Base-by-base conservation (phyloP, 2,113 vertebrate genomes). In the Fulica atra region DNA sequence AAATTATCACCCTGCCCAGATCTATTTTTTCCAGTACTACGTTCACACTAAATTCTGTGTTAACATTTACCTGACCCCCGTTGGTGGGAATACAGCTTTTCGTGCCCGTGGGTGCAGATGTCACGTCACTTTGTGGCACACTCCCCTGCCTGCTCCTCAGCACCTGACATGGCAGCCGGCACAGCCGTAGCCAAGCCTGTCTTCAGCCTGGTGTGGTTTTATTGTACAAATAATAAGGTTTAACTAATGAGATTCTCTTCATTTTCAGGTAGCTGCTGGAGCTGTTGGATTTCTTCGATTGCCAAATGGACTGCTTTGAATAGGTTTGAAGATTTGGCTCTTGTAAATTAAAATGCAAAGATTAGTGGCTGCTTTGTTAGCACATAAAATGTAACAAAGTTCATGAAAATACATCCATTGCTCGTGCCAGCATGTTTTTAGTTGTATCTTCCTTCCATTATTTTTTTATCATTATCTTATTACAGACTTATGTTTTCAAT, bases 271-370 rank as follows among this genome's bases (percentile, higher is more conserved):
- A 94, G 95, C 96, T 79, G 56, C 68, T 26, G 81, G 44, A 86
- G 80, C 36, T 11, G 53, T 14, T 6, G 66, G 23, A 48, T 50
- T 80, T 56, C 92, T 20, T 61, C 70, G 6, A 4, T 77, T 76
- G 59, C 88, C 95, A 85, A 54, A 64, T n/a, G 96, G 95, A 95
- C 95, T 85, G 76, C 97, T 88, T 82, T 95, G 94, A 94, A 77
- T 98, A 98, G 98, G 98, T 98, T 97, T 98, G 98, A 98, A 98
- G 98, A 97, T 94, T 93, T 96, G 83, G 94, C 97, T 97, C 86
- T 95, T 97, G 88, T 96, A 76, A 95, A 92, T 91, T 93, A 36
- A 96, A 93, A 94, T 95, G 89, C 96, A 96, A 71, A 98, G 96
- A 96, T 97, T 92, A 90, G 24, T 82, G 97, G 48, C 93, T 88